Conservation (phyloP, 2,797 vertebrate species). For the Chrysolophus pictus region DNA sequence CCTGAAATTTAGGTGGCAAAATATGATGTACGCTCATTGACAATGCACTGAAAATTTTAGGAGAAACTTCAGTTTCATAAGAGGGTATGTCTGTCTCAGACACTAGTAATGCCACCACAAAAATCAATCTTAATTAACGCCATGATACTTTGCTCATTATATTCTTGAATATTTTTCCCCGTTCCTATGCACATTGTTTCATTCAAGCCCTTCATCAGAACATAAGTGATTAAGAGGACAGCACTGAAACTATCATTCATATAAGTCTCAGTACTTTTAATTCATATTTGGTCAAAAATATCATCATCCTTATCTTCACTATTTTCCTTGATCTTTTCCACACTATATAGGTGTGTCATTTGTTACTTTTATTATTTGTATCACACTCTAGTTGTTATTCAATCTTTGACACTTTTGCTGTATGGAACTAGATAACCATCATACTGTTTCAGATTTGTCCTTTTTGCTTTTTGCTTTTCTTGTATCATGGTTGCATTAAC, state of each 20-base stretch:
- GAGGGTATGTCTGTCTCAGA: not conserved
- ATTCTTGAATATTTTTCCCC: not conserved
- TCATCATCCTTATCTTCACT: not conserved
- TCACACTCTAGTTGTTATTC: not conserved
- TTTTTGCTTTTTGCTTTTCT: not conserved
- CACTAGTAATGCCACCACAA: not conserved
- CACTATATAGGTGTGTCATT: not conserved
- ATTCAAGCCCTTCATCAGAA: not conserved
- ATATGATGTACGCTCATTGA: not conserved
- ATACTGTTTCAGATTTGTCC: not conserved
- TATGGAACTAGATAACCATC: not conserved
- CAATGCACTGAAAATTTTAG: not conserved
- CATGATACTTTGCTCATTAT: not conserved
- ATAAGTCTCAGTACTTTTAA: not conserved
- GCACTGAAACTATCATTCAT: not conserved
- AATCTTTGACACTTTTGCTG: not conserved
- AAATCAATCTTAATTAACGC: not conserved
- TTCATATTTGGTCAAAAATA: not conserved
- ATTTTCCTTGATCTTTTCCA: not conserved
- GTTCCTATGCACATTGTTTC: not conserved
- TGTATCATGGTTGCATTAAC: not conserved
- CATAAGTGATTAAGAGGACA: not conserved
- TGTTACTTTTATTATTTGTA: not conserved
- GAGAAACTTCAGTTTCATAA: not conserved
- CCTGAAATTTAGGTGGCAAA: not conserved